These are phyloP conservation scores for Marasmarcha lunaedactyla DNA, from an alignment of 2,888 invertebrate species.

Conservation along the genomic window DNA sequence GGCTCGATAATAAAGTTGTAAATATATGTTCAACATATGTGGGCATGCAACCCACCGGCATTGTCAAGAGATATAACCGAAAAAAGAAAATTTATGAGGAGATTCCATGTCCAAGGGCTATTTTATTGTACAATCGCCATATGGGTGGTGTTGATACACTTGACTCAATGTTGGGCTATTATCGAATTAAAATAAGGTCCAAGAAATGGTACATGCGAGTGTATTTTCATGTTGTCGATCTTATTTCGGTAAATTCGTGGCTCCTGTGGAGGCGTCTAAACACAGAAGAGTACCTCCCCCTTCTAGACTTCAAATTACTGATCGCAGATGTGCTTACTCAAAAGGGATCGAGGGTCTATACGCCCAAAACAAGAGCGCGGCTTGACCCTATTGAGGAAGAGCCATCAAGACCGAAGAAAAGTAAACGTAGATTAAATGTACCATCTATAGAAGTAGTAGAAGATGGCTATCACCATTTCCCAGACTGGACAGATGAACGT, in stretches of 20 bases:
- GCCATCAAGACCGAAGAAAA: no score
- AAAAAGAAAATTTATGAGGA: not conserved
- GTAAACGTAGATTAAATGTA: no score
- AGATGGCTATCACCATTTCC: no score
- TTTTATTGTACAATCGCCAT: not conserved
- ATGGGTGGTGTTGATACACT: slow-evolving; percentile 9
- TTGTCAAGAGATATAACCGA: not conserved
- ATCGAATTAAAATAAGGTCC: slow-evolving; percentile 15
- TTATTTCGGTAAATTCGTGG: slow-evolving; percentile 14
- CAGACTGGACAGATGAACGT: no score
- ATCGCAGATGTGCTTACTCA: slow-evolving; percentile 11
- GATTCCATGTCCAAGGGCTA: not conserved
- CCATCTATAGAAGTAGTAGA: no score
- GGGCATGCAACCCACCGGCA: not conserved
- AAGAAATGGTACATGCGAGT: slow-evolving; percentile 16
- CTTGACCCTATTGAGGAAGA: not conserved
- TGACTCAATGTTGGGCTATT: slow-evolving; percentile 15
- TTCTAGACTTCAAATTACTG: slow-evolving; percentile 12
- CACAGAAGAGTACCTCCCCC: no score
- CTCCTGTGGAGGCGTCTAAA: no score
- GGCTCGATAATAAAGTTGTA: slow-evolving; percentile 2
- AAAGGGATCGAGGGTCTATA: slow-evolving; percentile 10
- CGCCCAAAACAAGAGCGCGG: slow-evolving; percentile 15
- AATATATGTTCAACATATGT: slow-evolving; percentile 1
- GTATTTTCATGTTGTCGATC: slow-evolving; percentile 17